phyloP scores from a whole-genome alignment of 2,797 vertebrate genomes.

The Enteromius anoplus region DNA sequence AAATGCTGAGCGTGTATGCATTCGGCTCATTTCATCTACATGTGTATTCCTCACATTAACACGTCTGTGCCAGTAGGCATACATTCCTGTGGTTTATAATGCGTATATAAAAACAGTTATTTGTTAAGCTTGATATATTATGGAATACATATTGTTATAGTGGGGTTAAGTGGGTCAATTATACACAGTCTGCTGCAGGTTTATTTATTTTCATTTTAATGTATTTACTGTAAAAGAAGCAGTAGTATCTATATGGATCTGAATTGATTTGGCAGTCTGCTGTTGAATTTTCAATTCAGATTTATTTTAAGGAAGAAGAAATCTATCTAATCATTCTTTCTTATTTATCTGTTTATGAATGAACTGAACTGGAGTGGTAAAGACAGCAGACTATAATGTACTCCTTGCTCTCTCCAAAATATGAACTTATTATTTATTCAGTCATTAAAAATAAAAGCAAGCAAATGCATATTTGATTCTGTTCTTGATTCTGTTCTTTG shows the following conservation, averaged over 20 bases:
- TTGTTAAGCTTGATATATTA: neutral
- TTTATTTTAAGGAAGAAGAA: neutral
- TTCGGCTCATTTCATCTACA: neutral
- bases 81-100: slow-evolving; percentile 23
- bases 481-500: neutral
- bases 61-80: neutral
- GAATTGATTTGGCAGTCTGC: neutral
- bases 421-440: slow-evolving; percentile 43
- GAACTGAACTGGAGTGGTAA: neutral
- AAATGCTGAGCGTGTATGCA: neutral
- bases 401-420: slow-evolving; percentile 19
- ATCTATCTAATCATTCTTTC: neutral
- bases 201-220: neutral
- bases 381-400: slow-evolving; percentile 10
- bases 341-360: neutral
- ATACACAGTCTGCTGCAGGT: neutral
- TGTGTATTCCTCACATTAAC: slow-evolving; percentile 15
- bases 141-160: neutral
- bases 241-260: neutral
- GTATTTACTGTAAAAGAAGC: neutral
- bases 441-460: slow-evolving; percentile 49
- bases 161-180: neutral
- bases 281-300: neutral
- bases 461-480: slow-evolving; percentile 51
- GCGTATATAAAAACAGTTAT: neutral